phyloP scores from a whole-genome alignment of 2,797 vertebrate genomes.

The Spinibarbus caldwelli region DNA sequence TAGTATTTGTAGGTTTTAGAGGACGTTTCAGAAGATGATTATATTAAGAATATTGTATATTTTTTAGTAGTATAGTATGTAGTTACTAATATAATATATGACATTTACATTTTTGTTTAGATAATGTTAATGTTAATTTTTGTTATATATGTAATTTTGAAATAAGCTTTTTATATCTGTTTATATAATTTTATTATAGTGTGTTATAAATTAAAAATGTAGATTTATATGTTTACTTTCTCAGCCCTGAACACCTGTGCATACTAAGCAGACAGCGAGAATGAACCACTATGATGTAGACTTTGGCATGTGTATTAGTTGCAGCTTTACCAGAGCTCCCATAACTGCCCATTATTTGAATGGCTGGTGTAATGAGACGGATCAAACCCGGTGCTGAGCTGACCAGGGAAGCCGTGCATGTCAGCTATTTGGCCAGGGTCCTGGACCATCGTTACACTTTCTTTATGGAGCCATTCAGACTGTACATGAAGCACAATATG shows the following conservation, averaged over 20 bases:
- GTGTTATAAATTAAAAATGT: not conserved
- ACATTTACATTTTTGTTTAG: not conserved
- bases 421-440: slow-evolving; percentile 62
- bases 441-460: slow-evolving; percentile 57
- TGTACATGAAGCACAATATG: slow-evolving; percentile 62
- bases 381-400: slow-evolving; percentile 53
- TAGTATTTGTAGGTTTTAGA: not conserved
- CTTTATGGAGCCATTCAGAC: slow-evolving; percentile 59
- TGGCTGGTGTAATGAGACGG: slow-evolving; percentile 62
- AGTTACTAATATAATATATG: not conserved
- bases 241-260: slow-evolving; percentile 16
- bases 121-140: not conserved
- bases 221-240: slow-evolving; percentile 2
- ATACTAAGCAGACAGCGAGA: slow-evolving; percentile 20
- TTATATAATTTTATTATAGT: not conserved
- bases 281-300: slow-evolving; percentile 35
- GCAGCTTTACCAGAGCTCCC: slow-evolving; percentile 53
- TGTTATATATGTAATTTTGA: not conserved
- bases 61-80: not conserved
- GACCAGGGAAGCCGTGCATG: slow-evolving; percentile 56
- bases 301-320: slow-evolving; percentile 52
- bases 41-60: not conserved
- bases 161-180: not conserved
- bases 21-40: not conserved
- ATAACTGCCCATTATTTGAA: slow-evolving; percentile 57